A percentile compares a stretch with the other conserved stretches of the same genome.
Conservation (phyloP, 2,888 invertebrate species). For the Slavum lentiscoides region DNA sequence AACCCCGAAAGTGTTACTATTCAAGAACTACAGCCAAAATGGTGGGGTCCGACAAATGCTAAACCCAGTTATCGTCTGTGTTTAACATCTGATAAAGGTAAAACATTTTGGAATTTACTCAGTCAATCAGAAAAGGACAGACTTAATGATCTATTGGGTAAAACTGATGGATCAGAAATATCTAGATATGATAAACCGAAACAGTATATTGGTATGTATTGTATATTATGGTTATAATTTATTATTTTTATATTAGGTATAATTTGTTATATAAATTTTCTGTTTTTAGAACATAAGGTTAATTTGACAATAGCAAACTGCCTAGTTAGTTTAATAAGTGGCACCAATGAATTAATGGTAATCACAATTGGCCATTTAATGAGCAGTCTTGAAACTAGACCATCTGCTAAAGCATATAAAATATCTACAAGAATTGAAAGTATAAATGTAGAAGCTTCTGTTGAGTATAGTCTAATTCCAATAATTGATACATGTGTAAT, state of each 20-base stretch:
- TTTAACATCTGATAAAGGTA: conserved; percentile 61
- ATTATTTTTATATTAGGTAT: conserved; percentile 11
- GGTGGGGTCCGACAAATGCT: conserved; percentile 61
- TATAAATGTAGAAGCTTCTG: conserved; percentile 72
- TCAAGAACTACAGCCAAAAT: conserved; percentile 57
- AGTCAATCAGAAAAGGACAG: conserved; percentile 68
- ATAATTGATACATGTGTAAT: conserved; percentile 59
- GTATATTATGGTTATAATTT: neutral
- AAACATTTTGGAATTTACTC: conserved; percentile 67
- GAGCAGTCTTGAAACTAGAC: conserved; percentile 70
- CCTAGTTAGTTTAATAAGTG: conserved; percentile 70
- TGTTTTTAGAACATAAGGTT: conserved; percentile 70
- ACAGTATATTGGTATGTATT: conserved; percentile 65
- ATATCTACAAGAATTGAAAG: conserved; percentile 74
- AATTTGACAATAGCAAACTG: conserved; percentile 76
- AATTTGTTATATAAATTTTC: conserved; percentile 26
- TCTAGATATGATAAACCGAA: conserved; percentile 62
- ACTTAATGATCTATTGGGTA: conserved; percentile 69
- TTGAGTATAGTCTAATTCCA: conserved; percentile 74
- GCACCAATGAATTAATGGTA: conserved; percentile 72
- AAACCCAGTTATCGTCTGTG: conserved; percentile 59
- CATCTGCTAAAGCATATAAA: conserved; percentile 71
- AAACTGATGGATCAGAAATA: conserved; percentile 62
- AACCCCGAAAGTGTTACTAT: conserved; percentile 60
- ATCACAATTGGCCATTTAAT: conserved; percentile 74